Percentiles rank a stretch among this genome's conserved stretches.
Evolutionary conservation across 2,113 vertebrate genomes (phyloP).

Genomic region (Elgaria multicarinata): DNA sequence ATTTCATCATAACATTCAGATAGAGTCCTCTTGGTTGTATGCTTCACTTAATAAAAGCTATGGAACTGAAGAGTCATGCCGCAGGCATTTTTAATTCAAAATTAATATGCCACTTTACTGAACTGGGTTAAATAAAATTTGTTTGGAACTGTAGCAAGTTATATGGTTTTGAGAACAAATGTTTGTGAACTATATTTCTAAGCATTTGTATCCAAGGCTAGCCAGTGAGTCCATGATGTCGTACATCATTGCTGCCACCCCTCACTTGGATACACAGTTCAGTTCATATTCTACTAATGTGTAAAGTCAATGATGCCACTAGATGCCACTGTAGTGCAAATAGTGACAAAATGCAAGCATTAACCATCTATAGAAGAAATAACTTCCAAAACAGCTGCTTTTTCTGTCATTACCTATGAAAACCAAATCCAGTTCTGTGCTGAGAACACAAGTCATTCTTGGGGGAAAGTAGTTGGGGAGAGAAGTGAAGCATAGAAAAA

Average conservation of each 20-base stretch:
- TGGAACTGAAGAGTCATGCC: neutral
- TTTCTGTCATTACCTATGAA: neutral
- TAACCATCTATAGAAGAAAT: neutral
- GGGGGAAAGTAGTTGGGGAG: neutral
- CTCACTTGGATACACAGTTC: neutral
- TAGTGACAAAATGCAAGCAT: neutral
- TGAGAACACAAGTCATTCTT: neutral
- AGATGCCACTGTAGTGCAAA: neutral
- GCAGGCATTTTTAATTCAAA: neutral
- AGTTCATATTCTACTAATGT: neutral
- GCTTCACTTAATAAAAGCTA: neutral
- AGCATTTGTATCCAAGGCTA: neutral
- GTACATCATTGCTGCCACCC: neutral
- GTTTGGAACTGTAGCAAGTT: neutral
- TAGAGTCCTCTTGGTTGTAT: neutral
- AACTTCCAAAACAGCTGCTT: neutral
- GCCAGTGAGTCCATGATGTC: neutral
- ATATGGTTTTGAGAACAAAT: neutral
- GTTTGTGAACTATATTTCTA: neutral
- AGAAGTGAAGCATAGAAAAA: neutral
- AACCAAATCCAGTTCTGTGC: neutral
- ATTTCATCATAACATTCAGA: neutral
- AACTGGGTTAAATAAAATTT: neutral
- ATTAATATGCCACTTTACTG: neutral
- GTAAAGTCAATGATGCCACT: neutral